Evolutionary conservation across 1,140 invertebrate species (phyloP), one percentile per base, ranked within the genome.

Genomic region (Aethina tumida): DNA sequence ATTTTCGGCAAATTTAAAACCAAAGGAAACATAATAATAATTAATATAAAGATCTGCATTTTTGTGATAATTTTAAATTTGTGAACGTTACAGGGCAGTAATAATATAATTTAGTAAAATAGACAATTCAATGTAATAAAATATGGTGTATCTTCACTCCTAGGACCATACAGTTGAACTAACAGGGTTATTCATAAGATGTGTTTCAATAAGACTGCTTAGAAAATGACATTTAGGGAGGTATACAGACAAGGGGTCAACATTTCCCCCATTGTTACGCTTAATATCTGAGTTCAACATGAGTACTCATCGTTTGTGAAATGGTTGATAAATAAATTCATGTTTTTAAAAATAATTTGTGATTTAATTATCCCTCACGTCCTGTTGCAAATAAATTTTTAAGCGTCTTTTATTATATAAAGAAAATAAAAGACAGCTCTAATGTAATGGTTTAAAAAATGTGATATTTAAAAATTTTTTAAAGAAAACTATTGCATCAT

Each of bases 251-350:
- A 41, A n/a, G 39, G 41, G 39, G 51, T 32, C 42, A 44, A 41
- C 39, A n/a, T n/a, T n/a, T n/a, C 43, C 6, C 9, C 43, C 45
- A 47, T 41, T 54, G 49, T 54, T 54, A 54, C 48, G 52, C 52
- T 54, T 54, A 54, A 49, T 45, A 54, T 56, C 52, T 50, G 50
- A 50, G 49, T 56, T 54, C 49, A 54, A 56, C 43, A 52, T 45
- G 46, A 53, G 45, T 52, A 53, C 47, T 53, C 54, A 56, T 52
- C 49, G 45, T 52, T 54, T 54, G 49, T 50, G 47, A 55, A 53
- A 52, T 43, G 36, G 41, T 50, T 47, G 46, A 50, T 41, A 43
- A 47, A 50, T 44, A 50, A 52, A 50, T 55, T 52, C 53, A 50
- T 55, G 53, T 55, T 55, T 55, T 50, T 50, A 47, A 50, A 41